These are phyloP conservation scores for Xanthia togata DNA, from an alignment of 2,888 invertebrate genomes.

Conservation along the genomic window DNA sequence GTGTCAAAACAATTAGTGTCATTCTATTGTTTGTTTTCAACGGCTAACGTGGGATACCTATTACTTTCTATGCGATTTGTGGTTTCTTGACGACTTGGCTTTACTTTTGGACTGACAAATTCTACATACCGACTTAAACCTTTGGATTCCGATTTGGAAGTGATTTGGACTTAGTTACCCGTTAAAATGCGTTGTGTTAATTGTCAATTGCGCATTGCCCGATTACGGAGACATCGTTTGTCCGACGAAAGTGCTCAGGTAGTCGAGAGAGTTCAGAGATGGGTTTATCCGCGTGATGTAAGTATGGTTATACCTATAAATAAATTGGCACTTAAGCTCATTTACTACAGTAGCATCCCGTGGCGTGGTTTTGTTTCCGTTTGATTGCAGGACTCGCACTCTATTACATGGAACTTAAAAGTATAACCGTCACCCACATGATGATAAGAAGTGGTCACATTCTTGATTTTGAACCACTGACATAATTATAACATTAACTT, in stretches of 20 bases:
- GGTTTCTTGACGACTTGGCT: constrained; percentile 2
- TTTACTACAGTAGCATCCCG: not conserved
- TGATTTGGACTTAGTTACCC: no score
- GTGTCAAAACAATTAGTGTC: not conserved
- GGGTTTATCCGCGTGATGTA: constrained; percentile 6
- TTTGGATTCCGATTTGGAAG: no score
- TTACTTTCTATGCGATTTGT: not conserved
- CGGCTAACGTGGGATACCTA: not conserved
- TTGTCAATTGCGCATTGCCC: constrained; percentile 3
- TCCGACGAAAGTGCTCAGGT: constrained; percentile 7
- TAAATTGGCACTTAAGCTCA: constrained; percentile 2
- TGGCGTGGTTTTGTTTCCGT: constrained; percentile 2
- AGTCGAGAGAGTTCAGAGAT: constrained; percentile 12
- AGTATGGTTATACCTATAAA: not conserved
- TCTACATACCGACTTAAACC: constrained; percentile 1
- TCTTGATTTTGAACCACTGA: not conserved
- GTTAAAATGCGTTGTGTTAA: no score
- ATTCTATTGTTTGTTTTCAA: no score
- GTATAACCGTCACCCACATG: not conserved
- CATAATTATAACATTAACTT: not conserved
- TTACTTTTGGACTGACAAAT: not conserved
- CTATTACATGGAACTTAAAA: not conserved
- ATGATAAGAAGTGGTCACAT: not conserved
- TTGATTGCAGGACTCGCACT: not conserved
- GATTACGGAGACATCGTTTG: constrained; percentile 4